phyloP scores from a whole-genome alignment of 64 coral and sea anemone species.

The Acropora yongei region DNA sequence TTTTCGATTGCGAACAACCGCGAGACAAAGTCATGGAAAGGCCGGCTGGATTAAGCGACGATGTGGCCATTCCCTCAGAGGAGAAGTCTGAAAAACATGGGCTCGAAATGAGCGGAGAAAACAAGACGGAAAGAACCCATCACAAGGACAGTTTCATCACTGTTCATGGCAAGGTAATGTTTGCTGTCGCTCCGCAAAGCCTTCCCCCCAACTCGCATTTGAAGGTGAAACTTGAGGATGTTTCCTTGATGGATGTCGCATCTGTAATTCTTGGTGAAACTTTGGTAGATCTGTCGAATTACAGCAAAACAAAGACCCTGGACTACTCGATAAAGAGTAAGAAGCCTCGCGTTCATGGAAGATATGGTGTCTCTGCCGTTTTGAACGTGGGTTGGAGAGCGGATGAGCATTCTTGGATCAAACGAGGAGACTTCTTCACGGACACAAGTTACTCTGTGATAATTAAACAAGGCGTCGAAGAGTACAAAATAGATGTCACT shows the following conservation, averaged over 20 bases:
- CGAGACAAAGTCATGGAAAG: background rate
- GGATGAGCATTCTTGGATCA: conserved; percentile 62
- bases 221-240: conserved; percentile 75
- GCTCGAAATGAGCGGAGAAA: background rate
- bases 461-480: conserved; percentile 14
- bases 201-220: conserved; percentile 58
- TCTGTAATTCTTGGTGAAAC: conserved; percentile 14
- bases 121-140: background rate
- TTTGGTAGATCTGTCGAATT: conserved; percentile 53
- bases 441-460: conserved; percentile 59
- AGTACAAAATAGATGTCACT: conserved; percentile 62
- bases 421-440: conserved; percentile 52
- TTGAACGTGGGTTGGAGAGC: conserved; percentile 87
- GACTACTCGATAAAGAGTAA: conserved; percentile 59
- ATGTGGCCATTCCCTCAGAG: background rate
- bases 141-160: conserved; percentile 11
- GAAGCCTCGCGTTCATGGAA: conserved; percentile 44
- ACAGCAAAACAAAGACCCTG: conserved; percentile 30
- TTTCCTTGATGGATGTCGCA: conserved; percentile 43
- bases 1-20: conserved; percentile 64
- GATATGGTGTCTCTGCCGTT: conserved; percentile 75
- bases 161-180: conserved; percentile 70
- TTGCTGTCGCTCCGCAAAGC: conserved; percentile 29
- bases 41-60: background rate
- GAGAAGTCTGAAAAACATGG: background rate